phyloP scores from a whole-genome alignment of 1,140 invertebrate genomes.

The Drosophila miranda region DNA sequence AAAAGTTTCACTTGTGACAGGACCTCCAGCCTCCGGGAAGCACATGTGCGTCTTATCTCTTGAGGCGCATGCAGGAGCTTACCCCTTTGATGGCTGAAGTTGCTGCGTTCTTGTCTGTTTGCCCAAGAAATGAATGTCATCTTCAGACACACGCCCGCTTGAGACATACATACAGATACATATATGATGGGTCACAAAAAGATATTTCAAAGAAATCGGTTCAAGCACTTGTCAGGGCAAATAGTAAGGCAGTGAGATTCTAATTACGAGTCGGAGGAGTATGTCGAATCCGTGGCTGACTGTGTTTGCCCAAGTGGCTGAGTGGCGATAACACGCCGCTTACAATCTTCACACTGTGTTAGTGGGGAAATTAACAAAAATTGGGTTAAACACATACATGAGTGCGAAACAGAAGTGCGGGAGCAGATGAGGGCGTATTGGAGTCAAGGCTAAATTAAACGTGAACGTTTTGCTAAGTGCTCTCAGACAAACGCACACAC shows the following conservation, averaged over 20 bases:
- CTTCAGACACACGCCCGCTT: conserved; percentile 29
- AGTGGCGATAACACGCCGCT: conserved; percentile 24
- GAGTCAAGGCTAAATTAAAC: conserved; percentile 60
- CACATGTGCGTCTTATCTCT: conserved; percentile 52
- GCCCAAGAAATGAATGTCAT: conserved; percentile 56
- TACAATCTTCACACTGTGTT: conserved; percentile 34
- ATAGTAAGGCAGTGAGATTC: conserved; percentile 8
- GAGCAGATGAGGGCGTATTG: conserved; percentile 24
- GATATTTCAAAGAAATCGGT: conserved; percentile 8
- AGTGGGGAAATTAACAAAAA: conserved; percentile 58
- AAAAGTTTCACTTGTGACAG: conserved; percentile 48
- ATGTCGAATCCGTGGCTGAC: conserved; percentile 17
- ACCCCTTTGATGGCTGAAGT: conserved; percentile 39
- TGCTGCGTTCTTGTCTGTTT: conserved; percentile 30
- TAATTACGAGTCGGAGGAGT: conserved; percentile 25
- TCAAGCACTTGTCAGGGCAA: conserved; percentile 13
- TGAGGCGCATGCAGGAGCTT: conserved; percentile 34
- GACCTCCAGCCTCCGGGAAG: conserved; percentile 10
- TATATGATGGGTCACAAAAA: background rate
- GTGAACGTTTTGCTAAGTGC: conserved; percentile 61
- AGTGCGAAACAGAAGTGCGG: conserved; percentile 3
- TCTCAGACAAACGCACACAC: conserved; percentile 17
- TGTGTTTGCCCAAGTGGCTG: conserved; percentile 17
- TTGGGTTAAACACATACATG: conserved; percentile 64
- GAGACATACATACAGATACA: conserved; percentile 7